phyloP scores from a whole-genome alignment of 2,888 invertebrate species.

The Azorinus chamasolen region DNA sequence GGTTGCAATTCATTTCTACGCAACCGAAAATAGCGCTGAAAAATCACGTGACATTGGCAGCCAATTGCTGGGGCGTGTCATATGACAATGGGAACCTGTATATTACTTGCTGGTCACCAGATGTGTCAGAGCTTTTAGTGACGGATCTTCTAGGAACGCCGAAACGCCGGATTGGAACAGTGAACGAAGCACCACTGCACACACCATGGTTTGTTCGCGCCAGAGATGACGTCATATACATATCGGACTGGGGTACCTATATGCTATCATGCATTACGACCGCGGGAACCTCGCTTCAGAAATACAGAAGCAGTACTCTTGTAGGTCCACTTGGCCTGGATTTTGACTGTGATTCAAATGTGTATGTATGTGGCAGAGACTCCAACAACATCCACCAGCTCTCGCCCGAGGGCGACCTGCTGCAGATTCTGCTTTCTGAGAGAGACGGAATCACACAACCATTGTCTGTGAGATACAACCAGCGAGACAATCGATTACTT shows the following conservation, averaged over 20 bases:
- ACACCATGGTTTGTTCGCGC: slow-evolving; percentile 56
- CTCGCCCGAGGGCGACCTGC: slow-evolving; percentile 22
- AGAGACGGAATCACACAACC: slow-evolving; percentile 55
- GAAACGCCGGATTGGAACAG: slow-evolving; percentile 30
- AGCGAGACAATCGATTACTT: slow-evolving; percentile 49
- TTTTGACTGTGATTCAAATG: slow-evolving; percentile 49
- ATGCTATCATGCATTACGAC: slow-evolving; percentile 31
- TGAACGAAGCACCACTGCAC: slow-evolving; percentile 37
- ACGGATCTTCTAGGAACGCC: slow-evolving; percentile 36
- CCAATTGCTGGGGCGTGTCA: slow-evolving; percentile 60
- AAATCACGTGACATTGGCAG: slow-evolving; percentile 31
- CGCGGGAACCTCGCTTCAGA: slow-evolving; percentile 21
- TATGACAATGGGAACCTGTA: slow-evolving; percentile 27
- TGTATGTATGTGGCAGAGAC: slow-evolving; percentile 53
- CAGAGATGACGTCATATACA: slow-evolving; percentile 38
- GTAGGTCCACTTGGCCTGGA: slow-evolving; percentile 49
- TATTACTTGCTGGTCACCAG: slow-evolving; percentile 60
- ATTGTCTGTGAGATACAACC: slow-evolving; percentile 43
- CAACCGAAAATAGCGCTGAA: slow-evolving; percentile 36
- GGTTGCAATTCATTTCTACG: slow-evolving; percentile 47
- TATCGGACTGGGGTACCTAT: slow-evolving; percentile 63
- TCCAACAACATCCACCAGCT: slow-evolving; percentile 62
- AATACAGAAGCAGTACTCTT: slow-evolving; percentile 41
- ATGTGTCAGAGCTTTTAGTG: slow-evolving; percentile 42
- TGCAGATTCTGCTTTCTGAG: slow-evolving; percentile 46